Conservation (phyloP, 2,113 vertebrate species). For the Steatornis caripensis region DNA sequence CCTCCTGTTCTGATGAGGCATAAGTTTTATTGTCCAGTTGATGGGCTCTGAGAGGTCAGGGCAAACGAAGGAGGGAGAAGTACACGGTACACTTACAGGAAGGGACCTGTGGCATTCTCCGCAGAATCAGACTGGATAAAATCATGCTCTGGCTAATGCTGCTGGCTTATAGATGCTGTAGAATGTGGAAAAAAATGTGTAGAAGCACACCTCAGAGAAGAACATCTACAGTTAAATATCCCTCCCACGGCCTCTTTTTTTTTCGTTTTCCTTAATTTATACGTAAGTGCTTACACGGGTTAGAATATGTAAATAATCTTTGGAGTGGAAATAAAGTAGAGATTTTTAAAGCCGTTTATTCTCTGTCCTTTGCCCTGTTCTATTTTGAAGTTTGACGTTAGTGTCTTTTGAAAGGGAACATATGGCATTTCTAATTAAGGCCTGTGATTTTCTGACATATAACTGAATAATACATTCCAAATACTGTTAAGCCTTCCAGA, state of each 20-base stretch:
- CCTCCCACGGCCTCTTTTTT: neutral
- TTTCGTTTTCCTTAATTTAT: neutral
- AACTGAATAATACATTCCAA: conserved; percentile 43
- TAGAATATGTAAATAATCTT: neutral
- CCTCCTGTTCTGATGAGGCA: neutral
- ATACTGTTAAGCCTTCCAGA: neutral
- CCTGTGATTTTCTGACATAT: conserved; percentile 24
- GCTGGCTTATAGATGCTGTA: neutral
- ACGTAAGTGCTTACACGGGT: neutral
- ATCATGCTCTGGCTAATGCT: neutral
- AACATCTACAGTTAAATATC: neutral
- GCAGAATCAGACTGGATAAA: neutral
- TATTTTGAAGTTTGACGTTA: conserved; percentile 30
- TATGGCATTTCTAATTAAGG: conserved; percentile 51
- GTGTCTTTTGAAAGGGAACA: neutral
- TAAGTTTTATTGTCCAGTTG: neutral
- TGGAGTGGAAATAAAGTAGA: neutral
- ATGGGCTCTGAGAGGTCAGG: neutral
- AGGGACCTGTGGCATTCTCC: neutral
- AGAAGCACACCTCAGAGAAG: neutral
- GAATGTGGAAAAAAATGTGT: neutral
- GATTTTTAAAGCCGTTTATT: conserved; percentile 16
- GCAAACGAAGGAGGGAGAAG: neutral
- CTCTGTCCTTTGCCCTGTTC: neutral
- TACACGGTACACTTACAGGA: fast-evolving